Percentiles rank a stretch among this genome's conserved stretches.
phyloP scores from a whole-genome alignment of 1,140 invertebrate genomes.

The Asobara japonica region DNA sequence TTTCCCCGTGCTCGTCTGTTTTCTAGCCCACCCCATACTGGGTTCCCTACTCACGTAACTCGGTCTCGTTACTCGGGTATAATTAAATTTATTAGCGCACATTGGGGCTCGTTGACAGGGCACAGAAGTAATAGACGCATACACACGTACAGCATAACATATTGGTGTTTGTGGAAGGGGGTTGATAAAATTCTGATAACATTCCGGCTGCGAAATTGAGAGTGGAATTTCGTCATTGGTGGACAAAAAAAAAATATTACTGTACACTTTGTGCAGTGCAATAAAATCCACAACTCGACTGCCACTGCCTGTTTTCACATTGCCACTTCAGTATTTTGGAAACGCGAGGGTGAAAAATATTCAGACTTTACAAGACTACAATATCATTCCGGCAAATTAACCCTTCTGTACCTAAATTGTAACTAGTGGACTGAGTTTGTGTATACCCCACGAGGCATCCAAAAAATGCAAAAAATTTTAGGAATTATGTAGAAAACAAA shows the following conservation, averaged over 20 bases:
- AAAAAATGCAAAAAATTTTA: no score
- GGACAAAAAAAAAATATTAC: neutral
- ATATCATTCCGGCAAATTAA: no score
- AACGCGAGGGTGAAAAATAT: neutral
- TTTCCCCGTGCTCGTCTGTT: neutral
- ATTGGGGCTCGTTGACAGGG: constrained; percentile 30
- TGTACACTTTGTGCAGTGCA: neutral
- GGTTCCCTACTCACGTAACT: constrained; percentile 15
- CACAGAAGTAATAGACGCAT: constrained; percentile 2
- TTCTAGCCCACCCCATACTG: neutral
- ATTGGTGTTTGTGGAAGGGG: neutral
- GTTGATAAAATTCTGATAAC: constrained; percentile 1
- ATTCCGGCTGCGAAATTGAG: constrained; percentile 6
- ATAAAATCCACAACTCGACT: neutral
- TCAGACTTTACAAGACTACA: no score
- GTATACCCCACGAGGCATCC: no score
- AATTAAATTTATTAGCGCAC: constrained; percentile 33
- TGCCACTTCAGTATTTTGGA: neutral
- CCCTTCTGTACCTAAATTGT: no score
- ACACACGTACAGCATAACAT: constrained; percentile 2
- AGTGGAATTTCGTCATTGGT: neutral
- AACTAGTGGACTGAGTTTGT: no score
- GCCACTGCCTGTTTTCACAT: neutral
- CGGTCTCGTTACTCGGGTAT: constrained; percentile 1
- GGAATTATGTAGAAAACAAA: no score